These are phyloP conservation scores for Epizoanthus illoricatus DNA, from an alignment of 92 coral and sea anemone genomes.

Conservation along the genomic window DNA sequence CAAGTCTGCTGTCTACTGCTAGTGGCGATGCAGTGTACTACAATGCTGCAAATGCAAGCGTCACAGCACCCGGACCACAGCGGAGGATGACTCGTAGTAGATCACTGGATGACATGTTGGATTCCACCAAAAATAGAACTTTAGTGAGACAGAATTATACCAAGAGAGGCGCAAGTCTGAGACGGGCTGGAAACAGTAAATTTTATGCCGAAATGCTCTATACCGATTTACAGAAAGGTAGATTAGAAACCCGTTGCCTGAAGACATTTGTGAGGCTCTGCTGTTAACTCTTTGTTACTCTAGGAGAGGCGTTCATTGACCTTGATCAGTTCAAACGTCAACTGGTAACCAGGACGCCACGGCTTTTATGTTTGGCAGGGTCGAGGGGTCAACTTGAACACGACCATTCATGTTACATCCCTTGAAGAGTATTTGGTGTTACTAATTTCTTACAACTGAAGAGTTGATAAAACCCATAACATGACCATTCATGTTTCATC, in stretches of 20 bases:
- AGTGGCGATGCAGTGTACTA: conserved; percentile 44
- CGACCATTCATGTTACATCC: too few relatives aligned
- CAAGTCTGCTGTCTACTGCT: conserved; percentile 43
- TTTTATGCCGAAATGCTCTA: conserved; percentile 78
- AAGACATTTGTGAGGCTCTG: neutral
- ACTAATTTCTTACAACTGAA: too few relatives aligned
- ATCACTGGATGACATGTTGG: conserved; percentile 89
- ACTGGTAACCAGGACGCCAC: too few relatives aligned
- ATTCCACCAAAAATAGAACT: conserved; percentile 40
- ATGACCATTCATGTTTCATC: neutral
- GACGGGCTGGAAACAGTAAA: conserved; percentile 84
- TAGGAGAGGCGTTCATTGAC: too few relatives aligned
- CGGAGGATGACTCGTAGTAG: conserved; percentile 88
- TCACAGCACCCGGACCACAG: conserved; percentile 37
- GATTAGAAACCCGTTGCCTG: neutral
- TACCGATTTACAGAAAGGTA: conserved; percentile 69
- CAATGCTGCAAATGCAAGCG: conserved; percentile 32
- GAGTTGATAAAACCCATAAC: too few relatives aligned
- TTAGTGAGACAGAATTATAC: conserved; percentile 40
- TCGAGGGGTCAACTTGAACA: too few relatives aligned
- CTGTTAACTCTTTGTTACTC: too few relatives aligned
- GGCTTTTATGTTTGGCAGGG: too few relatives aligned
- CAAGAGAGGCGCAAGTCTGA: conserved; percentile 55
- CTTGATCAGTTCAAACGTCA: too few relatives aligned
- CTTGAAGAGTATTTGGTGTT: too few relatives aligned